Percentiles rank a stretch among this genome's conserved stretches.
phyloP scores from a whole-genome alignment of 2,797 vertebrate species.

The Perdix hodgsoniae region DNA sequence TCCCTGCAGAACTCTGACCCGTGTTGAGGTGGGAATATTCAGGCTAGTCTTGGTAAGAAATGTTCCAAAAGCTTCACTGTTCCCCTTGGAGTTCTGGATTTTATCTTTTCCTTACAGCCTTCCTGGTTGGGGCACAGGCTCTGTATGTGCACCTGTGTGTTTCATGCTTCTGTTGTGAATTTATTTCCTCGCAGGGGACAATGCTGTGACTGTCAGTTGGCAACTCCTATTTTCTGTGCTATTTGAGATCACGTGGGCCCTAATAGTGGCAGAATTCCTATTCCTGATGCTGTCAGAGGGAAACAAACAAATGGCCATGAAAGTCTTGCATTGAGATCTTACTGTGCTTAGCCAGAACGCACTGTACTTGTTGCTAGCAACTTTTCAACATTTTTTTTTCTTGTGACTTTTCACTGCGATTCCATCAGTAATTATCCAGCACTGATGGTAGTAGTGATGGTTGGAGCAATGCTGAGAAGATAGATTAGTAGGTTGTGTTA shows the following conservation, averaged over 20 bases:
- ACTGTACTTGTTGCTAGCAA: background rate
- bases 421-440: background rate
- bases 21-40: background rate
- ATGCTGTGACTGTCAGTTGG: background rate
- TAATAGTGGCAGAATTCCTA: background rate
- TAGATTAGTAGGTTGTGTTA: background rate
- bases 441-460: background rate
- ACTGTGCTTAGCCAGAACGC: background rate
- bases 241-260: background rate
- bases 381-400: background rate
- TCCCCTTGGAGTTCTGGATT: background rate
- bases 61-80: background rate
- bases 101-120: background rate
- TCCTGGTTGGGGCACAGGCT: background rate
- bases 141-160: fast-evolving
- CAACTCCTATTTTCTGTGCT: background rate
- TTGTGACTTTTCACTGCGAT: background rate
- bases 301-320: background rate
- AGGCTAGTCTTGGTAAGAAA: background rate
- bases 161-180: background rate
- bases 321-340: background rate
- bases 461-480: background rate
- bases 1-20: fast-evolving
- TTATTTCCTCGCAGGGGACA: background rate
- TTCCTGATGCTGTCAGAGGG: background rate